Base-by-base conservation (phyloP, 2,797 vertebrate genomes). In the Microctenopoma stevenorrisi region DNA sequence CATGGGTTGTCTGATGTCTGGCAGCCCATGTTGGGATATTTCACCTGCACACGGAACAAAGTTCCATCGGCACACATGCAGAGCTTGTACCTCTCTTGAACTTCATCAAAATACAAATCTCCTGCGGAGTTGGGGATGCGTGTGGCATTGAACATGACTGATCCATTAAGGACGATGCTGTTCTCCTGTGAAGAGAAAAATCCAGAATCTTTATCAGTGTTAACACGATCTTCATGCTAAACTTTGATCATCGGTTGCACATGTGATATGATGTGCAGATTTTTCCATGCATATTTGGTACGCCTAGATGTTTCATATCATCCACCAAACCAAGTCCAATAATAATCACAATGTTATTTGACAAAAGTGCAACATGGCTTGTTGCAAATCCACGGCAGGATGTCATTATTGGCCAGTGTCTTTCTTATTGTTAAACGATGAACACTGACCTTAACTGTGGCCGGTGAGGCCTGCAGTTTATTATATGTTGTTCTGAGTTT, bases 51-150 rank as follows among this genome's bases (percentile, higher is more conserved):
- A 73, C 94, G 95, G 91, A 99, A 99, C 49, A 99, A 94, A 0
- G 96, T 98, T 50, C 98, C 97, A 0, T 99, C 98, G 0, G 95
- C 96, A 71, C 98, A 99, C 96, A 98, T 94, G 49, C 98, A 99
- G 16, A 99, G 96, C 93, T 99, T 99, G 93, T 98, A 99, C 37
- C 98, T 94, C 79, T 97, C 94, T 92, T 94, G 92, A 40, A 94
- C 93, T 4, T 95, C 94, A 0, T 95, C 91, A 2, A 88, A 95
- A 10, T 95, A 92, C 57, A 94, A 89, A 0, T 97, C 95, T n/a
- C 92, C 94, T 5, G 94, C 95, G 3, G 95, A 95, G 37, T 93
- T 96, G 0, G 97, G 98, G 75, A 99, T 96, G 44, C 96, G 95
- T 0, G 94, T 89, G 0, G 95, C 84, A 72, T 93, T 98, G 78